Conservation (phyloP, 1,140 invertebrate species). For the Philopotamus ludificatus region DNA sequence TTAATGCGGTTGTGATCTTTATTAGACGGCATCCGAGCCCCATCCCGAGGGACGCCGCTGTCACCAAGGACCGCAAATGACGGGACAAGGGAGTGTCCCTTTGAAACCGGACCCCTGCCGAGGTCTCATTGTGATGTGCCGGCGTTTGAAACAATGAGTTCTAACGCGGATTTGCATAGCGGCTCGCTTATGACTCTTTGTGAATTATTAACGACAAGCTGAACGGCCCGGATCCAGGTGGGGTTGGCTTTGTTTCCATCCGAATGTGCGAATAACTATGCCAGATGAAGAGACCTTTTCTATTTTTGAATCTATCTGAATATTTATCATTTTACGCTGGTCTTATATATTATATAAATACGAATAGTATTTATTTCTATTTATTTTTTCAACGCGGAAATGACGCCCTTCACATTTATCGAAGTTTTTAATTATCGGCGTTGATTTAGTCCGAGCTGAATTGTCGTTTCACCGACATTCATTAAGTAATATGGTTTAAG, state of each 20-base stretch:
- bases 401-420: too few relatives aligned
- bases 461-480: too few relatives aligned
- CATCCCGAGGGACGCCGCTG: not conserved
- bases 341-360: too few relatives aligned
- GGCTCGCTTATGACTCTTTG: not conserved
- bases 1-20: slow-evolving; percentile 39
- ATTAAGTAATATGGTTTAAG: too few relatives aligned
- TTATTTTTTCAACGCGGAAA: too few relatives aligned
- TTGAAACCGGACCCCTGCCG: not conserved
- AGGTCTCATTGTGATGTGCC: slow-evolving; percentile 2
- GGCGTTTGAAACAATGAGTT: slow-evolving; percentile 1
- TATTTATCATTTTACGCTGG: too few relatives aligned
- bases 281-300: not conserved
- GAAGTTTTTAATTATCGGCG: too few relatives aligned
- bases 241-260: not conserved
- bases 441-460: too few relatives aligned
- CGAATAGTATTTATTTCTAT: too few relatives aligned
- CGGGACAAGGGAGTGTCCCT: not conserved
- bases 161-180: slow-evolving; percentile 4
- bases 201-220: not conserved
- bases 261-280: not conserved
- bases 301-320: too few relatives aligned
- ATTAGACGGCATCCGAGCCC: slow-evolving; percentile 36
- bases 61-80: not conserved
- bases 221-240: not conserved